Conservation (phyloP, 2,888 invertebrate species). For the Octonoba sinensis region DNA sequence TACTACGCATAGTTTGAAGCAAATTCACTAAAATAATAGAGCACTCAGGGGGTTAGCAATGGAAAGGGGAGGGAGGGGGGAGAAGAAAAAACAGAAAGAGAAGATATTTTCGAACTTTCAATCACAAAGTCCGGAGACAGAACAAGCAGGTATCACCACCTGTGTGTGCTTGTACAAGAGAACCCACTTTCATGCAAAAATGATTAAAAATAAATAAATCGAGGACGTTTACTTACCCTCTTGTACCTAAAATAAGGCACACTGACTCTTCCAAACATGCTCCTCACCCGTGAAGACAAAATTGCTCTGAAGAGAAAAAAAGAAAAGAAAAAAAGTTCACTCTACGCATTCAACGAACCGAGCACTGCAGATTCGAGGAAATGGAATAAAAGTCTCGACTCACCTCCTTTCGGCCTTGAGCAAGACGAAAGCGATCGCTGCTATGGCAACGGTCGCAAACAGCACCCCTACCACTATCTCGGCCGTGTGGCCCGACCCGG, state of each 20-base stretch:
- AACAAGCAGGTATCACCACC: too few species aligned
- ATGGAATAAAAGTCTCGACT: background rate
- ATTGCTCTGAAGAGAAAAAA: constrained; percentile 25
- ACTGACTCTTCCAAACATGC: constrained; percentile 35
- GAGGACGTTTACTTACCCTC: constrained; percentile 32
- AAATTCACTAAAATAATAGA: too few species aligned
- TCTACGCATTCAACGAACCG: too few species aligned
- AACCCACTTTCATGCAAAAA: background rate
- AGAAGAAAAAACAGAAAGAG: too few species aligned
- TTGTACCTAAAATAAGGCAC: constrained; percentile 52
- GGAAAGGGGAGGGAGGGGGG: too few species aligned
- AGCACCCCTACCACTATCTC: constrained; percentile 36
- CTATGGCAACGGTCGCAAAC: constrained; percentile 5
- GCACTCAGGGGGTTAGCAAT: too few species aligned
- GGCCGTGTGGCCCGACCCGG: constrained; percentile 21
- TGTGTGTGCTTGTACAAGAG: background rate
- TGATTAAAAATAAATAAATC: background rate
- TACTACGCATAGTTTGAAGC: too few species aligned
- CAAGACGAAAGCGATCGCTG: constrained; percentile 20
- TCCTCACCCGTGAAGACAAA: constrained; percentile 27
- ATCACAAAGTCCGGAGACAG: too few species aligned
- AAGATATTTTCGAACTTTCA: too few species aligned
- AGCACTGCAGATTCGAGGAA: background rate
- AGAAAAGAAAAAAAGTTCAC: background rate
- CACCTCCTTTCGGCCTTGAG: constrained; percentile 51